Percentiles rank a stretch among this genome's conserved stretches.
Conservation (phyloP, 2,888 invertebrate species). For the Pinctada fucata region DNA sequence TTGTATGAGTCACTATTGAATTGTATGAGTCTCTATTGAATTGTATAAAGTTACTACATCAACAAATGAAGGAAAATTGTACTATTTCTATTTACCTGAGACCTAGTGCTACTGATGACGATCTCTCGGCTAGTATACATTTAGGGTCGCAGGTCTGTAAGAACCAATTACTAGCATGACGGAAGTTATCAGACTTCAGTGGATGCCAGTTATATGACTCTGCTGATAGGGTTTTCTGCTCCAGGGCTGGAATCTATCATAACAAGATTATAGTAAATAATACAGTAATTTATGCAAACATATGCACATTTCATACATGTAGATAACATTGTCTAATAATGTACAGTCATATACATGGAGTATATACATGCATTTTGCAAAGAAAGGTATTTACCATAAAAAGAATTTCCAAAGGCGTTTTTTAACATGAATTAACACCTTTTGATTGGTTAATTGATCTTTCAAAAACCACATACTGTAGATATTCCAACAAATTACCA, state of each 20-base stretch:
- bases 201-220: slow-evolving; percentile 67
- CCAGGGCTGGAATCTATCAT: slow-evolving; percentile 59
- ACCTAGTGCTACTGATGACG: slow-evolving; percentile 63
- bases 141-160: slow-evolving; percentile 85
- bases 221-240: slow-evolving; percentile 56
- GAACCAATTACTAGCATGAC: slow-evolving; percentile 86
- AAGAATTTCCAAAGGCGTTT: too few relatives aligned
- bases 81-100: slow-evolving; percentile 56
- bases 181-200: slow-evolving; percentile 77
- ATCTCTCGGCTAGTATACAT: slow-evolving; percentile 80
- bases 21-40: too few relatives aligned
- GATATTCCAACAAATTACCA: too few relatives aligned
- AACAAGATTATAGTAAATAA: slow-evolving; percentile 9
- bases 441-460: too few relatives aligned
- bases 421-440: too few relatives aligned
- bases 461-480: too few relatives aligned
- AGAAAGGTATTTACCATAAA: background rate
- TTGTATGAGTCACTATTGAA: too few relatives aligned
- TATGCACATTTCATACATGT: too few relatives aligned
- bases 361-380: background rate
- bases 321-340: too few relatives aligned
- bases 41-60: too few relatives aligned
- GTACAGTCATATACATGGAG: too few relatives aligned
- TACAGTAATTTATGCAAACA: background rate
- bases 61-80: too few relatives aligned